Base-by-base conservation (phyloP, 2,797 vertebrate species). In the Pseudochirops corinnae region DNA sequence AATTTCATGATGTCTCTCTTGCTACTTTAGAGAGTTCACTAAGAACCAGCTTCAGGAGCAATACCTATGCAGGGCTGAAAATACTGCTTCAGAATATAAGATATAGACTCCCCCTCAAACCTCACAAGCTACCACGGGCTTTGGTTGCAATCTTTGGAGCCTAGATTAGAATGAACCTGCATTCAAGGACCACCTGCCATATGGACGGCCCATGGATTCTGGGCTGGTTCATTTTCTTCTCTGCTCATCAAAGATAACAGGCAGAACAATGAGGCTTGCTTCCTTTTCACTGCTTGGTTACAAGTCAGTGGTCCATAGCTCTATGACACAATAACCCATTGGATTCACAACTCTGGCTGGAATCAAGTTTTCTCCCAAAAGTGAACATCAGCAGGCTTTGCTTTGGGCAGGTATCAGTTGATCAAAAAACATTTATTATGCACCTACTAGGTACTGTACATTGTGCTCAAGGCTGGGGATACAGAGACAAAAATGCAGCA, bases 311-410 rank as follows among this genome's bases (percentile, higher is more conserved):
- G 58, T 94, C 55, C 91, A n/a, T 55, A 95, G 28, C 57, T 33
- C 91, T 95, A n/a, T 5, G 53, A 52, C 50, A 67, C n/a, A 46
- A 92, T 2, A 16, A 39, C 31, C 62, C 24, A 62, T 92, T 52
- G 94, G 39, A 33, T 16, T 92, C 93, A 16, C 55, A 95, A 57
- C 3, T 21, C 28, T 57, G 67, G 57, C 62, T 95, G 9, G 57
- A 56, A 94, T 95, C 90, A 94, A 60, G 67, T 94, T 90, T 39
- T 95, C 92, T 82, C 90, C 55, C 93, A 74, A 28, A 90, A 93
- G 53, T 94, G 26, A 82, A 5, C 56, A 28, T 50, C 33, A 24
- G 24, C 53, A 96, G 31, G 31, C 60, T 92, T 74, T 90, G 46
- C 62, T 93, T 93, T 24, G 67, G n/a, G 67, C 67, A 7, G 67